Conservation (phyloP, 2,797 vertebrate genomes). For the Myotis planiceps region DNA sequence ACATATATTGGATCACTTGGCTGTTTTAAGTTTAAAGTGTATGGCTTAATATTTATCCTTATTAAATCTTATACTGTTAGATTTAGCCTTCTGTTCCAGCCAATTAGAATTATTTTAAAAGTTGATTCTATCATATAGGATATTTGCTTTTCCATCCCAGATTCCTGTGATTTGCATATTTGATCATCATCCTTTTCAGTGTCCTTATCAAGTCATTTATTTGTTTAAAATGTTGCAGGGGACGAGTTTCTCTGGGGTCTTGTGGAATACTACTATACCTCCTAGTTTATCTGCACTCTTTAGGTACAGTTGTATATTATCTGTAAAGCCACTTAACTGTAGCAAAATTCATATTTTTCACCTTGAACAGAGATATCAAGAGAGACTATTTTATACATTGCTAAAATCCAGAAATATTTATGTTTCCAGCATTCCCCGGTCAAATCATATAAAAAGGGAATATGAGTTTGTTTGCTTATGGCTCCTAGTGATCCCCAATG, state of each 20-base stretch:
- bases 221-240: neutral
- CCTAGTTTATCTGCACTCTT: neutral
- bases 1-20: neutral
- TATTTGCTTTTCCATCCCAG: neutral
- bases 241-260: neutral
- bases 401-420: neutral
- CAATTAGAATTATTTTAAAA: neutral
- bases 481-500: neutral
- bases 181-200: neutral
- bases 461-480: neutral
- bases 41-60: constrained; percentile 7
- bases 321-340: neutral
- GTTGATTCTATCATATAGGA: neutral
- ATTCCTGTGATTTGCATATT: neutral
- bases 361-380: neutral
- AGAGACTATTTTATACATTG: constrained; percentile 6
- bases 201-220: neutral
- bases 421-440: neutral
- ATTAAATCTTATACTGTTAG: neutral
- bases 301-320: neutral
- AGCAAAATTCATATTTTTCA: neutral
- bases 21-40: neutral
- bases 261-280: neutral
- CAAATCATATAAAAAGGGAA: neutral
- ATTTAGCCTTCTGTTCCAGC: constrained; percentile 13